These are phyloP conservation scores for Strigamia maritima DNA, from an alignment of 2,888 invertebrate species.

Conservation along the genomic window DNA sequence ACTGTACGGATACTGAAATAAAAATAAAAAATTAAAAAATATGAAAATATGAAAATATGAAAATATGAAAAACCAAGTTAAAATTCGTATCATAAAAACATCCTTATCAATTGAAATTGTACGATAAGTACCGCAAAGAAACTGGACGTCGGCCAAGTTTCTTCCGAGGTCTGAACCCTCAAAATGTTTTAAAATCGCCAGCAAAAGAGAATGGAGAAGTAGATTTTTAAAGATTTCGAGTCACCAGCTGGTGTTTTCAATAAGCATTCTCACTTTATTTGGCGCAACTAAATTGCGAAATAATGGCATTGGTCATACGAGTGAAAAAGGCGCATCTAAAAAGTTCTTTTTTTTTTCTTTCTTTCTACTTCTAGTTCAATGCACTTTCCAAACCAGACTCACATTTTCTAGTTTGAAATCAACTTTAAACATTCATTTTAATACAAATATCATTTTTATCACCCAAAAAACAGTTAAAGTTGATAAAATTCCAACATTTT, in stretches of 20 bases:
- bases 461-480: too few relatives aligned
- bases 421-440: too few relatives aligned
- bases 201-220: background rate
- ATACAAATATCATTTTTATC: too few relatives aligned
- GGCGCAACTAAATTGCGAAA: background rate
- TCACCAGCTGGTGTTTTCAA: conserved; percentile 3
- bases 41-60: too few relatives aligned
- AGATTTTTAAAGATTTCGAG: background rate
- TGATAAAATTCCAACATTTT: too few relatives aligned
- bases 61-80: too few relatives aligned
- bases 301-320: conserved; percentile 7
- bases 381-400: too few relatives aligned
- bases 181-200: background rate
- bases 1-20: conserved; percentile 17
- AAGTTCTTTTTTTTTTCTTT: too few relatives aligned
- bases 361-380: background rate
- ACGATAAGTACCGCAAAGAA: background rate
- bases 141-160: background rate
- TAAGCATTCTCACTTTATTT: background rate
- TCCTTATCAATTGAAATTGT: background rate
- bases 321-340: background rate
- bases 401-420: too few relatives aligned
- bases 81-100: background rate
- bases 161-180: background rate
- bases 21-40: too few relatives aligned